Conservation (phyloP, 2,797 vertebrate genomes). For the Labeo calbasu region DNA sequence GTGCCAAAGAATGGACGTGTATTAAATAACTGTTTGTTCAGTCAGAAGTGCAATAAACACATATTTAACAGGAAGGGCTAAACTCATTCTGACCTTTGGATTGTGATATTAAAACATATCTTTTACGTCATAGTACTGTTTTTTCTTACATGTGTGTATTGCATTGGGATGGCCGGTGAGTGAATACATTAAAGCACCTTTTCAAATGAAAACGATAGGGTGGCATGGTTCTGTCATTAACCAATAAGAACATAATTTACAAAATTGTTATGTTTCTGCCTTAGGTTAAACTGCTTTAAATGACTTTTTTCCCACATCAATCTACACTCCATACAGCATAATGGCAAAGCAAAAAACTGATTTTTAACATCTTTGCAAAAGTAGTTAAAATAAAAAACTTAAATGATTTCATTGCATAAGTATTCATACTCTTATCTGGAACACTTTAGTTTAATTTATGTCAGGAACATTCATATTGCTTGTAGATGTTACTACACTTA, state of each 20-base stretch:
- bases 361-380: no score
- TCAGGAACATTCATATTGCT: no score
- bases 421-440: no score
- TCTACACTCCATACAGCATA: no score
- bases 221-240: background rate
- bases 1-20: constrained; percentile 23
- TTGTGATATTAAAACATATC: constrained; percentile 1
- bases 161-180: background rate
- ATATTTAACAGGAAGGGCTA: background rate
- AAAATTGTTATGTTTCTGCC: no score
- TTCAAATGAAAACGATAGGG: background rate
- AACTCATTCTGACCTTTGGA: constrained; percentile 9
- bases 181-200: background rate
- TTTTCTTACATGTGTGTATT: background rate
- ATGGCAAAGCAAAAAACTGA: no score
- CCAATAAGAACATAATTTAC: background rate
- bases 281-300: no score
- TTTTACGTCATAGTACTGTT: background rate
- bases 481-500: no score
- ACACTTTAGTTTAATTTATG: no score
- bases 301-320: no score
- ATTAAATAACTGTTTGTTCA: constrained; percentile 17
- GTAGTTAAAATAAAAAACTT: no score
- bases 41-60: constrained; percentile 48
- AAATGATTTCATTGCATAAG: no score